Evolutionary conservation across 2,113 vertebrate genomes (phyloP).

Genomic region (Dicrurus megarhynchus): DNA sequence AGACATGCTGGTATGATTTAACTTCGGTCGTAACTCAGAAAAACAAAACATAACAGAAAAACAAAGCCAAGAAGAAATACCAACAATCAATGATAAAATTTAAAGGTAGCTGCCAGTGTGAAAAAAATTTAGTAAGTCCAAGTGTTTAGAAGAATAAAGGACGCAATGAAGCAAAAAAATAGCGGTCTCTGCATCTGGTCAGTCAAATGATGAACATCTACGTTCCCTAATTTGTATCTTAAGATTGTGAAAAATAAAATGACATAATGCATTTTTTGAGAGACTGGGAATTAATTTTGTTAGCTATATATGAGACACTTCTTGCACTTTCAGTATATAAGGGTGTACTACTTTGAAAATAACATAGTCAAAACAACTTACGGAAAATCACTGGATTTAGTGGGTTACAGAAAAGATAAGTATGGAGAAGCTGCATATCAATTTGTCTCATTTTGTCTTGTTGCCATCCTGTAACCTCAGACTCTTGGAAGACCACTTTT

Average conservation of each 20-base stretch:
- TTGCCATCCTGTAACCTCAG: not conserved
- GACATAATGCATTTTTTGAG: not conserved
- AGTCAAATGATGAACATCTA: not conserved
- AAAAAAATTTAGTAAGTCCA: not conserved
- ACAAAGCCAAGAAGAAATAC: not conserved
- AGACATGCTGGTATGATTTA: not conserved
- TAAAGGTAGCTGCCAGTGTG: not conserved
- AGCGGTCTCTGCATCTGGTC: rapidly evolving
- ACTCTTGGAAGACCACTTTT: not conserved
- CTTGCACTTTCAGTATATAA: not conserved
- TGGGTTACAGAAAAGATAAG: not conserved
- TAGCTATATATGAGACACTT: not conserved
- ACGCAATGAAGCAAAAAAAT: not conserved
- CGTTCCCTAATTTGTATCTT: not conserved
- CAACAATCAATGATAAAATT: not conserved
- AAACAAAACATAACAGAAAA: not conserved
- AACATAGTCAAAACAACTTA: not conserved
- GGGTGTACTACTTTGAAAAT: not conserved
- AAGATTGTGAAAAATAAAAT: not conserved
- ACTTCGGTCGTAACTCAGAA: not conserved
- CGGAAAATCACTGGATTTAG: not conserved
- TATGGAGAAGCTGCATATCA: not conserved
- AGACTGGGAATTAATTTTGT: not conserved
- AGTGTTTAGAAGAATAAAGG: not conserved
- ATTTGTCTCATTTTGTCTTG: not conserved